These are phyloP conservation scores for Scrobipalpa atriplicella DNA, from an alignment of 2,888 invertebrate species.

Conservation along the genomic window DNA sequence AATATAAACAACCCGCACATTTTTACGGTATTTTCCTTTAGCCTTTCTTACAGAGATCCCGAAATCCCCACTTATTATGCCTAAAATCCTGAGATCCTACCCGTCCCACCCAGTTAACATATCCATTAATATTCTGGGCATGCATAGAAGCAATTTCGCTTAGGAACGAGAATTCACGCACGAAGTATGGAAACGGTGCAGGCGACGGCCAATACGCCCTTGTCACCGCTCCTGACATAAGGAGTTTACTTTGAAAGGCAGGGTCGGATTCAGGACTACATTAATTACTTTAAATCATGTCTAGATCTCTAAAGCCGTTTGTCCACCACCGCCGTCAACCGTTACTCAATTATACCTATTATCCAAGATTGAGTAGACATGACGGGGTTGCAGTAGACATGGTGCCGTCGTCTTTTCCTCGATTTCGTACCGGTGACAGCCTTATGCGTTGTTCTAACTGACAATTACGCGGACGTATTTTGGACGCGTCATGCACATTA, in stretches of 20 bases:
- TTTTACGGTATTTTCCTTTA: not conserved
- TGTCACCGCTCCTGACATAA: constrained; percentile 37
- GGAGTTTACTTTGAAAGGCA: constrained; percentile 21
- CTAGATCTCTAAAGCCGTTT: too few species aligned
- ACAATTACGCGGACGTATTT: too few species aligned
- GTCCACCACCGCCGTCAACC: too few species aligned
- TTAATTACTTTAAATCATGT: not conserved
- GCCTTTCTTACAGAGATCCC: constrained; percentile 4
- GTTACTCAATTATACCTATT: too few species aligned
- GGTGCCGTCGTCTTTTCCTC: too few species aligned
- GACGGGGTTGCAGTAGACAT: too few species aligned
- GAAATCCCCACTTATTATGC: constrained; percentile 10
- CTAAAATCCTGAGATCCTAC: not conserved
- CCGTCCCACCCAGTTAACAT: constrained; percentile 13
- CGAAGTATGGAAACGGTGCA: constrained; percentile 23
- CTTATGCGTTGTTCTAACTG: too few species aligned
- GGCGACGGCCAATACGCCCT: constrained; percentile 42
- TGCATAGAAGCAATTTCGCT: constrained; percentile 25
- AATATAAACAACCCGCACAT: not conserved
- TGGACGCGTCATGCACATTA: too few species aligned
- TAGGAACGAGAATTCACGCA: constrained; percentile 21
- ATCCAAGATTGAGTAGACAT: too few species aligned
- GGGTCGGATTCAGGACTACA: not conserved
- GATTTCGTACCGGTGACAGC: too few species aligned
- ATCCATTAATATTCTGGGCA: constrained; percentile 21